Evolutionary conservation across 2,113 vertebrate species (phyloP), one percentile per base, ranked within the genome.

Genomic region (Callaeas wilsoni): DNA sequence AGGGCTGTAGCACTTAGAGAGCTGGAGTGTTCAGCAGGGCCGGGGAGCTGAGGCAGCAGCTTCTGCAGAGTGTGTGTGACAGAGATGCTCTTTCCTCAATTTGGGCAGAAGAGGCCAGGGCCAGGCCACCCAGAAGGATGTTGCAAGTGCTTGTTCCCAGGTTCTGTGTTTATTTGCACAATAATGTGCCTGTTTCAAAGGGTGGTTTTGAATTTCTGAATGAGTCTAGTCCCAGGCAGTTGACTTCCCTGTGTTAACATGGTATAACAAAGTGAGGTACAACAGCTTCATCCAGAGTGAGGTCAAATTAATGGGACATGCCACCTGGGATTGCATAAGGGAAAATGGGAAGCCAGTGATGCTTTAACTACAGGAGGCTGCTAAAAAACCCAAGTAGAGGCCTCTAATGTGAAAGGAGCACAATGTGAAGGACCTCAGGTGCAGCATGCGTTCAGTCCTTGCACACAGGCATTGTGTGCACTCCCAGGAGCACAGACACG

Each of bases 11-110:
- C 33, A 12, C 37, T 25, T 16, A 2, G 12, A 25, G 44, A 64
- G 62, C 25, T 12, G 17, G 14, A 55, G 35, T 0, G 1, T 13
- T 49, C 53, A 49, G 44, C 37, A 16, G 42, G 16, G 62, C 52
- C 0, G 0, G 29, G 26, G 60, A 53, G 20, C 42, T 8, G 4
- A 65, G 50, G 56, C 46, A 57, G 19, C 0, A 1, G 20, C 23
- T 63, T 41, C 52, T 50, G 39, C 33, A 56, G 27, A 10, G 22
- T 1, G 1, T 19, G 6, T 17, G 39, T 56, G 65, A 46, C 44
- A 33, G 33, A 70, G 39, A 55, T 41, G 44, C 30, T 76, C 76
- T 56, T 32, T 33, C 25, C 85, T 49, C 44, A 46, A 6, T n/a
- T 44, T 44, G 63, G 53, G 39, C 37, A 42, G 25, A 65, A 63